Conservation (phyloP, 2,113 vertebrate genomes). For the Semicossyphus pulcher region DNA sequence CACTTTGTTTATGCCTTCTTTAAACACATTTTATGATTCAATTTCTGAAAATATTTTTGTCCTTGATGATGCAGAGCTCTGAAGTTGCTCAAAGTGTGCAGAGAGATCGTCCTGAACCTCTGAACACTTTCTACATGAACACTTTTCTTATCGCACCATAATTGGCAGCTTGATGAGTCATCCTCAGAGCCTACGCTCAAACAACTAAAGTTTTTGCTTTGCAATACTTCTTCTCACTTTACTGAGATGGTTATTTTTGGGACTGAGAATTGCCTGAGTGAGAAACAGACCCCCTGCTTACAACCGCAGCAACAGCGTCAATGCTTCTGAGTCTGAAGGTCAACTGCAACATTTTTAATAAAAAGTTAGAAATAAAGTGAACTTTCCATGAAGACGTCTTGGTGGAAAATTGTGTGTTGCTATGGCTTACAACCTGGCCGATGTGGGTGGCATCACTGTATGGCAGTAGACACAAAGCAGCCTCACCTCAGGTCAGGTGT, state of each 20-base stretch:
- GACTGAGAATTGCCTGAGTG: not conserved
- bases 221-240: not conserved
- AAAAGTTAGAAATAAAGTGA: not conserved
- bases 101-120: not conserved
- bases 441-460: not conserved
- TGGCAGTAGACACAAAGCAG: not conserved
- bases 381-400: conserved; percentile 1
- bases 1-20: not conserved
- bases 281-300: not conserved
- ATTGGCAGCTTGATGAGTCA: not conserved
- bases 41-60: not conserved
- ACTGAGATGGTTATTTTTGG: not conserved
- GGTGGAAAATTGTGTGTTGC: not conserved
- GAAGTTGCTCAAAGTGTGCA: too few species aligned
- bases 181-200: not conserved
- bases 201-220: not conserved
- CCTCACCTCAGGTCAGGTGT: not conserved
- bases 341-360: not conserved
- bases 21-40: not conserved
- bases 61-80: not conserved
- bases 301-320: not conserved
- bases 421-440: not conserved
- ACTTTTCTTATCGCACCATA: not conserved
- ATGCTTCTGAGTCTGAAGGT: not conserved
- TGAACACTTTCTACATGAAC: not conserved